These are phyloP conservation scores for Lycodopsis pacificus DNA, from an alignment of 2,797 vertebrate genomes.

Conservation along the genomic window DNA sequence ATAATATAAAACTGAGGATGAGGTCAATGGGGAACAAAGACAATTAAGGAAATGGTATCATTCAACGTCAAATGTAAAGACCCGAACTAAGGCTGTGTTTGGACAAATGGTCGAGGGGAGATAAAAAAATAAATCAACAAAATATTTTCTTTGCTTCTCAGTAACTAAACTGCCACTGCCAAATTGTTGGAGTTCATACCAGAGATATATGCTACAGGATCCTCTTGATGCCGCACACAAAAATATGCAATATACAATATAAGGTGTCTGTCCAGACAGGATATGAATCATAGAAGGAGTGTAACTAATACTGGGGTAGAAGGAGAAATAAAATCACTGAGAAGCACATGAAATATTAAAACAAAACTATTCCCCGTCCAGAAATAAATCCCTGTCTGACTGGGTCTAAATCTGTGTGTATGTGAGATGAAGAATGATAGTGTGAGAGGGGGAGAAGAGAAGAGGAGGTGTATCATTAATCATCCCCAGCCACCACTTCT, in stretches of 20 bases:
- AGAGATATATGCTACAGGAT: not conserved
- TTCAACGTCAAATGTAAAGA: not conserved
- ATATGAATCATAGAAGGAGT: not conserved
- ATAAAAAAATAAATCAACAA: not conserved
- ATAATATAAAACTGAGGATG: not conserved
- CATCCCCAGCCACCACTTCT: slow-evolving; percentile 36
- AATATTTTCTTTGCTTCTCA: slow-evolving; percentile 9
- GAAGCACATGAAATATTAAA: slow-evolving; percentile 16
- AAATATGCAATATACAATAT: not conserved
- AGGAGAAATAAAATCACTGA: slow-evolving; percentile 20
- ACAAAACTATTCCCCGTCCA: not conserved
- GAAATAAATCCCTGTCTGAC: slow-evolving; percentile 40
- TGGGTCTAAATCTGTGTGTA: slow-evolving; percentile 6
- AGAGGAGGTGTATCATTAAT: slow-evolving; percentile 42
- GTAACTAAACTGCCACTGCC: slow-evolving; percentile 6
- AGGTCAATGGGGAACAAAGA: not conserved
- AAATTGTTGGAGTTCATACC: not conserved
- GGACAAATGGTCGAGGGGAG: not conserved
- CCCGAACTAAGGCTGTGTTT: not conserved
- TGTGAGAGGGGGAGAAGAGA: not conserved
- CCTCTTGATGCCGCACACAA: slow-evolving; percentile 2
- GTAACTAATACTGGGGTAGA: not conserved
- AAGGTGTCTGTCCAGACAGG: slow-evolving; percentile 10
- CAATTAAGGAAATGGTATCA: not conserved
- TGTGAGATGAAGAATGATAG: slow-evolving; percentile 1